phyloP scores from a whole-genome alignment of 2,797 vertebrate species.

The Tenualosa thibaudeaui region DNA sequence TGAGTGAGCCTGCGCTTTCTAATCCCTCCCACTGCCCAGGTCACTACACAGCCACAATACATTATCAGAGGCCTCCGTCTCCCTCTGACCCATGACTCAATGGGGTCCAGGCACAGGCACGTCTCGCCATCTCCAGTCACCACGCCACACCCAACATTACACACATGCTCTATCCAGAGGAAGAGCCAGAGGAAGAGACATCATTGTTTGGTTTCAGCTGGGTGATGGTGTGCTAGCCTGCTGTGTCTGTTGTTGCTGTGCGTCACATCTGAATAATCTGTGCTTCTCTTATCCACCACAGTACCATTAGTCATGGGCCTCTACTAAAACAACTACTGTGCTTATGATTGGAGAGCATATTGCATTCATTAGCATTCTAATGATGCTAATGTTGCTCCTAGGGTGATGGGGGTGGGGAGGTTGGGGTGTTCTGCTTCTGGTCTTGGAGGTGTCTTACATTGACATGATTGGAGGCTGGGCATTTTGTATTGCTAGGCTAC shows the following conservation, averaged over 20 bases:
- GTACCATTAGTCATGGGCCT: background rate
- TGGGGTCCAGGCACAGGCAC: background rate
- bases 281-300: background rate
- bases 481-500: background rate
- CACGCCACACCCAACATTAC: background rate
- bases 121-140: background rate
- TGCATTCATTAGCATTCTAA: constrained; percentile 1
- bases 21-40: constrained; percentile 19
- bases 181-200: background rate
- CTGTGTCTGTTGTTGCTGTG: background rate
- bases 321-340: background rate
- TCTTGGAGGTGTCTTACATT: background rate
- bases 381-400: background rate
- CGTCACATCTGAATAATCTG: background rate
- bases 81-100: background rate
- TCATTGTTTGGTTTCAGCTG: background rate
- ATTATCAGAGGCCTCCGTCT: background rate
- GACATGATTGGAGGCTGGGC: background rate
- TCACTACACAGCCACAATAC: constrained; percentile 25
- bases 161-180: background rate
- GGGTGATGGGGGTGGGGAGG: background rate
- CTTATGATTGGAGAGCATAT: background rate
- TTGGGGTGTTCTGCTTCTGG: background rate
- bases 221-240: background rate
- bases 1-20: background rate